Conservation (phyloP, 2,113 vertebrate genomes). For the Delphinapterus leucas region DNA sequence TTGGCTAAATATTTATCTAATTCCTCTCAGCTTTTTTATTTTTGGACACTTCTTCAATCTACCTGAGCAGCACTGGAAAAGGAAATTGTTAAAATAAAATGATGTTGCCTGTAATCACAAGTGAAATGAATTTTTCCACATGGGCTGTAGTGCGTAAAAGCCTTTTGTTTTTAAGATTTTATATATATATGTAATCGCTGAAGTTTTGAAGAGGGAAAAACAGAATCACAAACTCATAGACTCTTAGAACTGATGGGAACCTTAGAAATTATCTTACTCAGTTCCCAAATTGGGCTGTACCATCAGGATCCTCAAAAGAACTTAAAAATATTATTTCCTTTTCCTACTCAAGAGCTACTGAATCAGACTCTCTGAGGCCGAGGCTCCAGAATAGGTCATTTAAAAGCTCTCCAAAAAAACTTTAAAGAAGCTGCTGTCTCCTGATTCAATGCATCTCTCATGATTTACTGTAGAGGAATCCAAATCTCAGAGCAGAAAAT, state of each 20-base stretch:
- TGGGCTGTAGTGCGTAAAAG: conserved; percentile 33
- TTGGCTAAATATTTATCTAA: conserved; percentile 54
- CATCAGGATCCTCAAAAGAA: not conserved
- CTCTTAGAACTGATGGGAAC: not conserved
- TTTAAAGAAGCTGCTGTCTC: not conserved
- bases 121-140: conserved; percentile 73
- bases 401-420: not conserved
- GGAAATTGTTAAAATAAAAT: conserved; percentile 76
- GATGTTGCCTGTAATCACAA: conserved; percentile 50
- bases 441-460: not conserved
- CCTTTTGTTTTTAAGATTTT: conserved; percentile 41
- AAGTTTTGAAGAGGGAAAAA: conserved; percentile 36
- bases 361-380: not conserved
- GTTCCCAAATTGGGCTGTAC: not conserved
- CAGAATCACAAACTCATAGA: not conserved
- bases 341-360: not conserved
- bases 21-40: conserved; percentile 26
- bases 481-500: not conserved
- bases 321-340: not conserved
- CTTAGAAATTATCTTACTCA: not conserved
- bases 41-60: conserved; percentile 47
- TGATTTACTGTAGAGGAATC: not conserved
- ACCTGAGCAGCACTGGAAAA: conserved; percentile 65
- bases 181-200: not conserved
- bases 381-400: not conserved